Base-by-base conservation (phyloP, 2,888 invertebrate genomes). In the Aphodius sticticus region DNA sequence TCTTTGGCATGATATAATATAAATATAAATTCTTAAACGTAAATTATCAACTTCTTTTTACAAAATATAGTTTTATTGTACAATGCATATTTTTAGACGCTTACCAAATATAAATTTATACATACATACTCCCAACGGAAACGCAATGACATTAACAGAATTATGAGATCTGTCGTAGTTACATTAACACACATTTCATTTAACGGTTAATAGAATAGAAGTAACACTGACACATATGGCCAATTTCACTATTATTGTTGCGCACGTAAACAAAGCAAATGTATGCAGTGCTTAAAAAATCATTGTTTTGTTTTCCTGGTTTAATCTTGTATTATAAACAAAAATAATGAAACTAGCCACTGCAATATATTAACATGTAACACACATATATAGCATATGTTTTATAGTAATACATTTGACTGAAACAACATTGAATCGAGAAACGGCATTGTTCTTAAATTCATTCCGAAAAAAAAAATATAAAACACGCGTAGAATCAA, bases 1-100 rank as follows among this genome's bases (percentile, higher is more conserved):
- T 53, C 53, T 53, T 53, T 53, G 53, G 53, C 53, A 53, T 53
- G 53, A 12, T 53, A 53, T 53, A 53, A 53, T 53, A 53, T 5
- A 53, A 9, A 53, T 53, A 53, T 53, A 53, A 53, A 53, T 53
- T 53, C 53, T 53, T 53, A 74, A 74, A 36, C 36, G 74, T 74
- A 74, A 74, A 26, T 71, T 74, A 74, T 74, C 37, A 35, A n/a
- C 36, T 26, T 26, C 26, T 53, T 53, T 53, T 53, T 53, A 53
- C 12, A 53, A 53, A 53, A 74, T 36, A 12, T 74, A 74, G 9
- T 26, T 74, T 74, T 26, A 35, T 74, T 74, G 35, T 37, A 74
- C 74, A 74, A 35, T 74, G 74, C n/a, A 74, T 74, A 74, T 74
- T 74, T 74, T 74, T 74, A 74, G 16, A 74, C 74, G 70, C 16